phyloP scores from a whole-genome alignment of 2,797 vertebrate species.

The Dipus sagitta region DNA sequence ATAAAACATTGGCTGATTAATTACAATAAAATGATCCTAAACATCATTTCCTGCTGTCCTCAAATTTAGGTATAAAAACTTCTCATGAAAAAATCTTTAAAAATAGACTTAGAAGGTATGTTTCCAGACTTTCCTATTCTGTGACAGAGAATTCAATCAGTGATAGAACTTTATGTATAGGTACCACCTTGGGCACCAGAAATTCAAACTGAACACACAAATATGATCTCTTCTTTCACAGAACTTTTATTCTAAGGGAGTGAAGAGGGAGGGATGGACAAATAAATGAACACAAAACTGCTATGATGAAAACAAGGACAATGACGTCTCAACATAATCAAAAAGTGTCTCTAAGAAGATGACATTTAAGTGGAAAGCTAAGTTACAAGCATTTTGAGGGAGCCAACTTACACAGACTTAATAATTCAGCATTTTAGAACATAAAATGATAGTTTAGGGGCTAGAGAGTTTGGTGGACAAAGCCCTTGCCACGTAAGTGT shows the following conservation, averaged over 20 bases:
- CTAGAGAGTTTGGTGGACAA: no score
- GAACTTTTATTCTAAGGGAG: no score
- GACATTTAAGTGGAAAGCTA: background rate
- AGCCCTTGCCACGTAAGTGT: no score
- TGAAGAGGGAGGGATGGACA: no score
- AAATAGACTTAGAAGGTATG: no score
- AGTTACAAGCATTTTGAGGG: slow-evolving; percentile 50
- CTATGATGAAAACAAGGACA: no score
- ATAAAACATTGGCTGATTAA: background rate
- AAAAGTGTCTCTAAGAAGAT: slow-evolving; percentile 12
- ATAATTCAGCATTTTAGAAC: slow-evolving; percentile 21
- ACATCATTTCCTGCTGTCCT: background rate
- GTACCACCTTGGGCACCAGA: background rate
- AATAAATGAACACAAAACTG: no score
- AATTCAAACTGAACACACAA: no score
- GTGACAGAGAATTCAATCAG: slow-evolving; percentile 1
- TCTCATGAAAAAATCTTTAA: no score
- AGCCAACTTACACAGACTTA: background rate
- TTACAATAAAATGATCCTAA: slow-evolving; percentile 46
- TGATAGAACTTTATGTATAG: background rate
- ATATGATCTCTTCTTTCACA: no score
- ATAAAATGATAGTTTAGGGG: slow-evolving; percentile 21
- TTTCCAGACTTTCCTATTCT: background rate
- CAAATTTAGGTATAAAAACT: no score
- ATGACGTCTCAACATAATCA: no score